A percentile compares a stretch with the other conserved stretches of the same genome.
Evolutionary conservation across 2,113 vertebrate species (phyloP).

Genomic region (Python bivittatus): DNA sequence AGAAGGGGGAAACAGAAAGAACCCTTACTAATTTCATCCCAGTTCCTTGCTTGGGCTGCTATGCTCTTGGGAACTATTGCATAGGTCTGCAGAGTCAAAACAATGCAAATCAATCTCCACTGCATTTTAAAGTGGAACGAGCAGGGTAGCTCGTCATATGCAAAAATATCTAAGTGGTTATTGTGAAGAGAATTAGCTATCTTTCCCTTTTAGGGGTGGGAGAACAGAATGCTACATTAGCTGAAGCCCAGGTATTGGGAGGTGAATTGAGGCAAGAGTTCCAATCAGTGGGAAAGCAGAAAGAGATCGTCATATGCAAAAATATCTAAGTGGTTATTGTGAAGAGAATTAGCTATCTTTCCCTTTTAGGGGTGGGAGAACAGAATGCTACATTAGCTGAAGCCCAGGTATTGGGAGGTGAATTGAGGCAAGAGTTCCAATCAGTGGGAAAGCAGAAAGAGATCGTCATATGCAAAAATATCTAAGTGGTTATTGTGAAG

Average conservation of each 20-base stretch:
- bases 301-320: background rate
- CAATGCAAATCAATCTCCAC: background rate
- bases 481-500: background rate
- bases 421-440: background rate
- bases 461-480: background rate
- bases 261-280: background rate
- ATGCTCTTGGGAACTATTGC: background rate
- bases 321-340: background rate
- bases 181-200: background rate
- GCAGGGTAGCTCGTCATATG: background rate
- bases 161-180: background rate
- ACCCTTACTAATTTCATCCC: background rate
- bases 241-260: background rate
- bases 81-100: background rate
- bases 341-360: background rate
- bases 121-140: background rate
- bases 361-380: background rate
- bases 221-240: background rate
- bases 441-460: background rate
- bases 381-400: background rate
- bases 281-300: background rate
- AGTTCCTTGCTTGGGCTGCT: background rate
- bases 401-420: background rate
- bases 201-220: background rate
- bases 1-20: background rate